phyloP scores from a whole-genome alignment of 2,888 invertebrate species.

The Coleophora flavipennella region DNA sequence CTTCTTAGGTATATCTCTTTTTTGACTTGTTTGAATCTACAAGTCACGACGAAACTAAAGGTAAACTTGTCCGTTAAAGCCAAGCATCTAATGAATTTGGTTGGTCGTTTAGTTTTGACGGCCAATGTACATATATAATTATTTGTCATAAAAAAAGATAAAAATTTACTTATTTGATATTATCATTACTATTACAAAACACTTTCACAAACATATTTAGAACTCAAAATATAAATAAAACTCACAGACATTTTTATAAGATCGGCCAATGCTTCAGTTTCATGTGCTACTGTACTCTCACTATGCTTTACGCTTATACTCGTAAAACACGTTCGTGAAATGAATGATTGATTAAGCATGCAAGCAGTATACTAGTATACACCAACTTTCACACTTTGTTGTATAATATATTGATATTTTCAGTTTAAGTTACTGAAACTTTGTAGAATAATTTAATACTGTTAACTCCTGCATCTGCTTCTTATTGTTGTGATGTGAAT shows the following conservation, averaged over 20 bases:
- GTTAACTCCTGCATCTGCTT: too few relatives aligned
- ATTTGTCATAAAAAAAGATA: too few relatives aligned
- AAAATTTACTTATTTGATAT: too few relatives aligned
- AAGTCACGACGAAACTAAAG: constrained; percentile 51
- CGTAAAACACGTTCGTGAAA: constrained; percentile 11
- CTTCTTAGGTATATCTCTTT: constrained; percentile 43
- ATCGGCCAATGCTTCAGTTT: constrained; percentile 36
- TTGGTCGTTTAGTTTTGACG: neutral
- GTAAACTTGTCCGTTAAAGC: constrained; percentile 16
- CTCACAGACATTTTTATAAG: constrained; percentile 10
- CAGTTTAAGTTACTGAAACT: too few relatives aligned
- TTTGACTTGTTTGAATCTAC: constrained; percentile 37
- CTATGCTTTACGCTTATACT: constrained; percentile 11
- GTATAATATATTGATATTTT: too few relatives aligned
- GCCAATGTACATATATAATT: too few relatives aligned
- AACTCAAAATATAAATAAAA: constrained; percentile 10
- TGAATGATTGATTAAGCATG: too few relatives aligned
- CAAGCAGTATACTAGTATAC: too few relatives aligned
- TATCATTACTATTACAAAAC: neutral
- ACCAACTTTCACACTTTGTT: too few relatives aligned
- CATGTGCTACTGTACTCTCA: constrained; percentile 19
- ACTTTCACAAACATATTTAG: neutral
- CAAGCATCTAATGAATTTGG: neutral
- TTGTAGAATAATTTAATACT: too few relatives aligned
- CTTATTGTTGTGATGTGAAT: too few relatives aligned